Evolutionary conservation across 2,888 invertebrate species (phyloP).

Genomic region (Prostheceraeus crozeri): DNA sequence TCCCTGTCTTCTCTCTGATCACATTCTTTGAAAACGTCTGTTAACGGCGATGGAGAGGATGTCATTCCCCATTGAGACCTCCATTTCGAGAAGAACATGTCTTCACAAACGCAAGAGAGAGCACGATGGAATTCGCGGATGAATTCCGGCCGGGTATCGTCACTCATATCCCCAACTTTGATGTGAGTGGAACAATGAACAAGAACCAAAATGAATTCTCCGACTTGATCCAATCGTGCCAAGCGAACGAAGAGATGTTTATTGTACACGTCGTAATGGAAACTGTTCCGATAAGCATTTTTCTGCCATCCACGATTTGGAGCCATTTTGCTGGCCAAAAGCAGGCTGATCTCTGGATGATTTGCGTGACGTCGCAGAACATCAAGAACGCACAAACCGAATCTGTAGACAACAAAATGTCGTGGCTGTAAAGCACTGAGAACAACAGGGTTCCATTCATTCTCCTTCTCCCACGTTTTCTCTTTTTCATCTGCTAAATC

Average conservation of each 20-base stretch:
- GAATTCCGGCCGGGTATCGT: conserved; percentile 51
- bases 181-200: conserved; percentile 52
- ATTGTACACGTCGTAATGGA: conserved; percentile 53
- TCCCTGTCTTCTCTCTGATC: too few relatives aligned
- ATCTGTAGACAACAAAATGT: conserved; percentile 53
- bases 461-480: conserved; percentile 48
- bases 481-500: conserved; percentile 41
- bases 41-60: not conserved
- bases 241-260: conserved; percentile 49
- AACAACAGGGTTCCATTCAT: conserved; percentile 49
- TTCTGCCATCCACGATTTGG: conserved; percentile 46
- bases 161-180: conserved; percentile 51
- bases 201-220: conserved; percentile 50
- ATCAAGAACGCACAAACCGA: conserved; percentile 50
- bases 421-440: conserved; percentile 50
- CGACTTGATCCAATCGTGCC: conserved; percentile 50
- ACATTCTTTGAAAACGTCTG: too few relatives aligned
- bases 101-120: conserved; percentile 51
- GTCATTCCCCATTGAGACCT: conserved; percentile 11
- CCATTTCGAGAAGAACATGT: too few relatives aligned
- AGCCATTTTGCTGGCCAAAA: conserved; percentile 52
- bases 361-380: conserved; percentile 48
- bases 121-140: conserved; percentile 50
- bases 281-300: conserved; percentile 52
- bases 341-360: conserved; percentile 48